Evolutionary conservation across 2,888 invertebrate species (phyloP), one percentile per base, ranked within the genome.

Genomic region (Hypsopygia costalis): DNA sequence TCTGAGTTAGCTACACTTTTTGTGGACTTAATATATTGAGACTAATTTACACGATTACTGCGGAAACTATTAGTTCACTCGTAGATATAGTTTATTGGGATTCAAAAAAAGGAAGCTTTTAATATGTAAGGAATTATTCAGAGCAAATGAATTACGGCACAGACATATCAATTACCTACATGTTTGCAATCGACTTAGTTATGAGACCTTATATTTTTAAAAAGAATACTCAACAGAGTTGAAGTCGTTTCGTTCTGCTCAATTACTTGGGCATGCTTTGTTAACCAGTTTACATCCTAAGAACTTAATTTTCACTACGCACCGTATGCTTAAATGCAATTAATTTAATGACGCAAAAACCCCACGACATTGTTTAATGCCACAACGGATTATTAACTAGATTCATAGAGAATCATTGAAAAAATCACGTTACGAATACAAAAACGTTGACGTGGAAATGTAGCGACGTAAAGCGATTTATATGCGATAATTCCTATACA

Each of bases 401-500:
- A 51, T 46, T 55, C 52, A 57, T 52, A 52, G 51, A 47, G 51
- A 51, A 50, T 40, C 47, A 40, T 12, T 10, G 9, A 38, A 38
- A 47, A 53, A 46, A 43, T 44, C 54, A 61, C 58, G 44, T 49
- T 58, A 55, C 46, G 49, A 47, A 46, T 48, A 53, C 49, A 63
- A 62, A 63, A 68, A 66, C 59, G 53, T 52, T 57, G 56, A 62
- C 62, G 61, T 65, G 57, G 63, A 69, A 69, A 69, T 68, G 68
- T 66, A 57, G 58, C 67, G 64, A 59, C 50, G 57, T 64, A 73
- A 66, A 72, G 68, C 77, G 76, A 74, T 79, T 81, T 78, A 72
- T 75, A 76, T 68, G 70, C 72, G 72, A 81, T 86, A 82, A 85
- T 79, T 76, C 63, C 70, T 62, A 79, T 78, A 83, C 82, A 81